Evolutionary conservation across 2,797 vertebrate species (phyloP).

Genomic region (Podarcis siculus): DNA sequence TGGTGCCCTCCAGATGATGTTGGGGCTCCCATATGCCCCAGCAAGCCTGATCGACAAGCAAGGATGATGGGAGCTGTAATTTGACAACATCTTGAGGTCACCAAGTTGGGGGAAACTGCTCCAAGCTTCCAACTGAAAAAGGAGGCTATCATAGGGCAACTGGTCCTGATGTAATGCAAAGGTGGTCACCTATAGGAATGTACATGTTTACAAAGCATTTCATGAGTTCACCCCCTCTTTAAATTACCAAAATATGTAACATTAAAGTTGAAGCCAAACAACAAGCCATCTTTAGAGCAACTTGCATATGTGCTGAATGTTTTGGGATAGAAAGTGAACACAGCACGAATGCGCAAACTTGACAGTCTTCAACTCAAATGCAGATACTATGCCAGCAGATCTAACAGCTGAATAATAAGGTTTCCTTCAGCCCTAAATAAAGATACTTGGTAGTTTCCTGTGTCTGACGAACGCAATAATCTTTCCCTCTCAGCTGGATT

Average conservation of each 20-base stretch:
- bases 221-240: too few relatives aligned
- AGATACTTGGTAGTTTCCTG: not conserved
- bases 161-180: not conserved
- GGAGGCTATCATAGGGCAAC: not conserved
- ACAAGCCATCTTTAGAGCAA: not conserved
- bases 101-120: not conserved
- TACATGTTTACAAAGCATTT: not conserved
- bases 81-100: not conserved
- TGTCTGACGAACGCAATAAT: not conserved
- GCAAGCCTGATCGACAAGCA: not conserved
- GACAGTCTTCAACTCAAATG: not conserved
- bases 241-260: not conserved
- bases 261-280: not conserved
- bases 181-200: not conserved
- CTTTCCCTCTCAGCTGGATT: not conserved
- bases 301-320: not conserved
- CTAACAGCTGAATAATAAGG: not conserved
- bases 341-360: not conserved
- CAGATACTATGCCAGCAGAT: not conserved
- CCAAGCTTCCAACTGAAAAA: not conserved
- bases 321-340: slow-evolving; percentile 2
- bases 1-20: not conserved
- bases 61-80: not conserved
- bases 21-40: not conserved
- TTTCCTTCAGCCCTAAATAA: not conserved